Percentiles rank a stretch among this genome's conserved stretches.
phyloP scores from a whole-genome alignment of 2,888 invertebrate species.

The Hetaerina titia region DNA sequence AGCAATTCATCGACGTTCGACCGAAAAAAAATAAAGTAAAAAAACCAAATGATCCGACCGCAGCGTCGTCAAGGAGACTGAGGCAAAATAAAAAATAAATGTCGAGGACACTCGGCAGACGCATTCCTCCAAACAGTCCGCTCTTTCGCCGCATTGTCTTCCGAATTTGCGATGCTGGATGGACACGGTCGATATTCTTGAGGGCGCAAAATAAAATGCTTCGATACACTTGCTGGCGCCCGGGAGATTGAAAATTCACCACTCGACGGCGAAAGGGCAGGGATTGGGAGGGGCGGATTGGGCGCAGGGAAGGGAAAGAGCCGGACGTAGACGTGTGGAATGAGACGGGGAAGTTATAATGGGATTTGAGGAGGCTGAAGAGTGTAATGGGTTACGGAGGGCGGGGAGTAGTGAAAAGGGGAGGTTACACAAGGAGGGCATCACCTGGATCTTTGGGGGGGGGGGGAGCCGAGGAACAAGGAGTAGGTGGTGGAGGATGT shows the following conservation, averaged over 20 bases:
- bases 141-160: background rate
- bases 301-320: too few relatives aligned
- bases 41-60: too few relatives aligned
- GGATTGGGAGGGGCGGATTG: background rate
- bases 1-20: background rate
- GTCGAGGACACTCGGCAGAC: background rate
- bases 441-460: background rate
- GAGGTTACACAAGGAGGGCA: background rate
- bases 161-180: background rate
- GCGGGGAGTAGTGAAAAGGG: background rate
- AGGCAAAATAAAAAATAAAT: too few relatives aligned
- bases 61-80: too few relatives aligned
- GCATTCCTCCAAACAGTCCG: background rate
- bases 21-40: background rate
- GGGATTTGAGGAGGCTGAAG: background rate
- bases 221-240: background rate
- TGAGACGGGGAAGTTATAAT: background rate
- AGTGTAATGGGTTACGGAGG: background rate
- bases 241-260: background rate
- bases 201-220: background rate
- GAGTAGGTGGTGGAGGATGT: background rate
- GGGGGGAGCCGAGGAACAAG: background rate
- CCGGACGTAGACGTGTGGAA: too few relatives aligned
- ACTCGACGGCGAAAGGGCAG: background rate
- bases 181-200: background rate